A percentile compares a stretch with the other conserved stretches of the same genome.
These are phyloP conservation scores for Sylvia atricapilla DNA, from an alignment of 2,113 vertebrate species.

Conservation along the genomic window DNA sequence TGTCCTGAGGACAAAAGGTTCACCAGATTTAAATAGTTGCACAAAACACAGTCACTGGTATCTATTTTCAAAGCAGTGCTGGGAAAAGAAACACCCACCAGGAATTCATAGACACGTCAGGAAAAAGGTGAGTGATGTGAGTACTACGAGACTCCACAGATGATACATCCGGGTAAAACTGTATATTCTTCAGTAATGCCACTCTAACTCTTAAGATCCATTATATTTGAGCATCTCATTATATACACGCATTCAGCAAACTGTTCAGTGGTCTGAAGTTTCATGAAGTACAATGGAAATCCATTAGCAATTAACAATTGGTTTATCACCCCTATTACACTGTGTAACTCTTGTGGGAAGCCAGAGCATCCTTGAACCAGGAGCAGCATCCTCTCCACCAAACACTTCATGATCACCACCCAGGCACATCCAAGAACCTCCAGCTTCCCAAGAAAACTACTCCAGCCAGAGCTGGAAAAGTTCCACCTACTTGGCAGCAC, in stretches of 20 bases:
- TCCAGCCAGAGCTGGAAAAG: not conserved
- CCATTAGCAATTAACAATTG: too few relatives aligned
- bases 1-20: not conserved
- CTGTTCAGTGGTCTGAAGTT: not conserved
- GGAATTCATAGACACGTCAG: not conserved
- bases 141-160: accelerated
- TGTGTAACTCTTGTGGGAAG: not conserved
- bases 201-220: not conserved
- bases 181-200: not conserved
- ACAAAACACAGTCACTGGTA: not conserved
- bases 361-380: not conserved
- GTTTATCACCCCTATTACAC: not conserved
- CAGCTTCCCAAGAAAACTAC: not conserved
- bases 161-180: not conserved
- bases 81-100: not conserved
- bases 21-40: not conserved
- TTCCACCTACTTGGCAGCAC: not conserved
- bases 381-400: not conserved
- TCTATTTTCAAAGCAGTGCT: not conserved
- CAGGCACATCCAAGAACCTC: not conserved
- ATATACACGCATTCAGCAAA: accelerated
- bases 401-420: not conserved
- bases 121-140: not conserved
- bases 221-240: not conserved
- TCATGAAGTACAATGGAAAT: not conserved